A percentile compares a stretch with the other conserved stretches of the same genome.
phyloP scores from a whole-genome alignment of 2,797 vertebrate genomes.

The Hydrocynus forskahlii region DNA sequence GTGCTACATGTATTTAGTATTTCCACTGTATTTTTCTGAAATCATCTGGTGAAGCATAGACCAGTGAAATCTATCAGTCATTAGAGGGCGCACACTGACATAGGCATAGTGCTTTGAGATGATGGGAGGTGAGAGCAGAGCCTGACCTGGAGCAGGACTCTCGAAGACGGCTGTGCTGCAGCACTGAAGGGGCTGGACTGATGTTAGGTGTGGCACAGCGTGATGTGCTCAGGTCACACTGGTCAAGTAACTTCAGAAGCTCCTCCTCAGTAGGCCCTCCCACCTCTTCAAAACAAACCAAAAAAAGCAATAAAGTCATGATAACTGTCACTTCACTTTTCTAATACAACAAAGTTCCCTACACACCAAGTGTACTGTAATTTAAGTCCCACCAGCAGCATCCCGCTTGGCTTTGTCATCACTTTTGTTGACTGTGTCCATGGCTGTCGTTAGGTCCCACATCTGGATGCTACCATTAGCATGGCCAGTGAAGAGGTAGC shows the following conservation, averaged over 20 bases:
- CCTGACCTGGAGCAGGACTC: constrained; percentile 92
- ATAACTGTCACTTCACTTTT: too few relatives aligned
- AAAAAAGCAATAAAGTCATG: not conserved
- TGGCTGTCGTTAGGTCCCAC: constrained; percentile 98
- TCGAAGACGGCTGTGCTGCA: constrained; percentile 89
- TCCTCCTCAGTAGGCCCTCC: constrained; percentile 95
- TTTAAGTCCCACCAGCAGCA: constrained; percentile 57
- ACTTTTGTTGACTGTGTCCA: constrained; percentile 92
- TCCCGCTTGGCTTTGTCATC: constrained; percentile 84
- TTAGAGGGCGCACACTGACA: not conserved
- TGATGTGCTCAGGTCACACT: constrained; percentile 95
- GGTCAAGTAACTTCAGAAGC: constrained; percentile 92
- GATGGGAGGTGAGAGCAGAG: not conserved
- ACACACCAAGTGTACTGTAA: not conserved
- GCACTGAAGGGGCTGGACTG: constrained; percentile 92
- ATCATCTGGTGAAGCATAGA: too few relatives aligned
- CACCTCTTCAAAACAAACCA: constrained; percentile 74
- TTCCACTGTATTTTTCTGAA: too few relatives aligned
- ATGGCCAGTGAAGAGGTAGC: constrained; percentile 96
- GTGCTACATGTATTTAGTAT: too few relatives aligned
- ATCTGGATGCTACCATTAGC: constrained; percentile 98
- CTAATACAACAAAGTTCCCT: not conserved
- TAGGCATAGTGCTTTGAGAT: not conserved
- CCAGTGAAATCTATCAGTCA: too few relatives aligned
- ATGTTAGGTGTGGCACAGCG: constrained; percentile 97